Conservation (phyloP, 2,888 invertebrate genomes). For the Lutraria lutraria region DNA sequence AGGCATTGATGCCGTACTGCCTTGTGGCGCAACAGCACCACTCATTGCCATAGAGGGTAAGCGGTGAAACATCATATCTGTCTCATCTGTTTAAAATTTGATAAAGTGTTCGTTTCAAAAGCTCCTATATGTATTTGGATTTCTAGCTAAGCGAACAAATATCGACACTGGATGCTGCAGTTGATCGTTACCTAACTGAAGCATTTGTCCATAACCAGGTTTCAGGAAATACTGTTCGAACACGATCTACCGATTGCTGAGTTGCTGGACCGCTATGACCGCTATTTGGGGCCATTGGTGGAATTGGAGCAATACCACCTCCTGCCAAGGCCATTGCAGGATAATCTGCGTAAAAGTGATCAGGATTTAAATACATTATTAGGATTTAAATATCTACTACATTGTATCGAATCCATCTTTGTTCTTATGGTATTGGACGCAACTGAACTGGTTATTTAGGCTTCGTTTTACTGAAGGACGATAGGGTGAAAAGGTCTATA, state of each 20-base stretch:
- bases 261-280: constrained; percentile 34
- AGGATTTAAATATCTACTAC: too few relatives aligned
- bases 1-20: constrained; percentile 88
- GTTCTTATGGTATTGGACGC: too few relatives aligned
- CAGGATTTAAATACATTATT: too few relatives aligned
- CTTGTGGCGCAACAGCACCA: constrained; percentile 72
- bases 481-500: too few relatives aligned
- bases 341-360: not conserved
- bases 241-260: constrained; percentile 70
- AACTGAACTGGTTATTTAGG: too few relatives aligned
- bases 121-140: too few relatives aligned
- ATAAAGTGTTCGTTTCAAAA: not conserved
- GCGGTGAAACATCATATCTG: constrained; percentile 15
- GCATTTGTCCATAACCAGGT: constrained; percentile 91
- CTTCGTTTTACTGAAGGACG: too few relatives aligned
- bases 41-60: constrained; percentile 2
- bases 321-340: not conserved
- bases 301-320: not conserved
- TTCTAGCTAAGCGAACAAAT: too few relatives aligned
- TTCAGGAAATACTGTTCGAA: constrained; percentile 91
- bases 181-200: constrained; percentile 71
- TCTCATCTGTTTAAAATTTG: not conserved
- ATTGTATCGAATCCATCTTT: too few relatives aligned
- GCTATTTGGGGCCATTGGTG: constrained; percentile 17
- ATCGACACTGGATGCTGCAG: too few relatives aligned